phyloP scores from a whole-genome alignment of 2,797 vertebrate genomes.

The Zalophus californianus region DNA sequence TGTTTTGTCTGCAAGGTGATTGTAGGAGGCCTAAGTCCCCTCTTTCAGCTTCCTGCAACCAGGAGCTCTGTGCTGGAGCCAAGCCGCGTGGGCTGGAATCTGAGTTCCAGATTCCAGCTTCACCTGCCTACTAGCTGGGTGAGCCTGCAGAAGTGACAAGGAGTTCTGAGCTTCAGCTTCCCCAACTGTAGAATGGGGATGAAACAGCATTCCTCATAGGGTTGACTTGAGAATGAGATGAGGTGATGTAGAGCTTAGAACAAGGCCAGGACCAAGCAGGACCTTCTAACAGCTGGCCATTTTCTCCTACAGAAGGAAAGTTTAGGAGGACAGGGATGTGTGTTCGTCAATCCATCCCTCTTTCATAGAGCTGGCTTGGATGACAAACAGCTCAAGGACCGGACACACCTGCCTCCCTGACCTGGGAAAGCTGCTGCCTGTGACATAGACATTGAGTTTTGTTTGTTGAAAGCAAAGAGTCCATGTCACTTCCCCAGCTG shows the following conservation, averaged over 20 bases:
- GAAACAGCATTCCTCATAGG: background rate
- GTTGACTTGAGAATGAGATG: background rate
- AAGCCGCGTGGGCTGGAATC: background rate
- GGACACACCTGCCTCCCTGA: background rate
- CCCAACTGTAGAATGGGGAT: background rate
- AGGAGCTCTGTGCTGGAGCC: background rate
- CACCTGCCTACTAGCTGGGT: background rate
- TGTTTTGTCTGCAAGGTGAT: background rate
- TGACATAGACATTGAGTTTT: background rate
- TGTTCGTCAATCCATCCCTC: background rate
- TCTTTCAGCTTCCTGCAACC: background rate
- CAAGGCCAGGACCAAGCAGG: background rate
- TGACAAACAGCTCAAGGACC: background rate
- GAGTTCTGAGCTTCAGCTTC: background rate
- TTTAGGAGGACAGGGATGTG: background rate
- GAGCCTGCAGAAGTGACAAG: background rate
- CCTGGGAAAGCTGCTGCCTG: background rate
- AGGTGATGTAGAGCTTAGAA: background rate
- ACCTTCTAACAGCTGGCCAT: fast-evolving
- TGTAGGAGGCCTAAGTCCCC: background rate
- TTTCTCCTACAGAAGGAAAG: background rate
- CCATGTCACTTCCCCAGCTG: background rate
- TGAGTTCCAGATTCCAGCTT: background rate
- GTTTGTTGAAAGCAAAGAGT: background rate
- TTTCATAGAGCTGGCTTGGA: background rate